These are phyloP conservation scores for Microvelia longipes DNA, from an alignment of 1,140 invertebrate species.

Conservation along the genomic window DNA sequence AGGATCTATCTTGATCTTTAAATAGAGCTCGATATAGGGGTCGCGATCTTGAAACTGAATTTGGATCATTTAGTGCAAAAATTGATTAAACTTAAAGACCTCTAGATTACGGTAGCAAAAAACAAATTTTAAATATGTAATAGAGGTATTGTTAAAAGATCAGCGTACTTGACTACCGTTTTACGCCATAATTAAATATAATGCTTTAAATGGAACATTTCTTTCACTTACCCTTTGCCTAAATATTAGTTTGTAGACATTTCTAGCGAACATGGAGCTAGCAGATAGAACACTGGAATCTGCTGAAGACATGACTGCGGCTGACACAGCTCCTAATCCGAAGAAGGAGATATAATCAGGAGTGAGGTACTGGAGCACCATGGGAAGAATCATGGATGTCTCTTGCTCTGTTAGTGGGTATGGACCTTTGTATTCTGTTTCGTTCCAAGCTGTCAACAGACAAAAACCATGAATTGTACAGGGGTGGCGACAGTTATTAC, in stretches of 20 bases:
- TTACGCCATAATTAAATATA: too few relatives aligned
- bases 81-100: background rate
- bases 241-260: slow-evolving; percentile 94
- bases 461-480: background rate
- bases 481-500: too few relatives aligned
- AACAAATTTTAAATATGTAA: too few relatives aligned
- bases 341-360: slow-evolving; percentile 90
- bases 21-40: too few relatives aligned
- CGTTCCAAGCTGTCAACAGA: slow-evolving; percentile 68
- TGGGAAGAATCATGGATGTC: slow-evolving; percentile 84
- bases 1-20: too few relatives aligned
- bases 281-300: slow-evolving; percentile 94
- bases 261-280: slow-evolving; percentile 94
- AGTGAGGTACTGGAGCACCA: slow-evolving; percentile 91
- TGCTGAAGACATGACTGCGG: slow-evolving; percentile 95
- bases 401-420: slow-evolving; percentile 55
- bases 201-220: too few relatives aligned
- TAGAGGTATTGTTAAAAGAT: too few relatives aligned
- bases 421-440: slow-evolving; percentile 63
- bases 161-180: too few relatives aligned
- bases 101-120: background rate
- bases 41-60: too few relatives aligned
- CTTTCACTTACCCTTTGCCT: slow-evolving; percentile 58
- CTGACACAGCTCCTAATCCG: slow-evolving; percentile 92
- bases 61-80: background rate